Percentiles rank a stretch among this genome's conserved stretches.
phyloP scores from a whole-genome alignment of 1,140 invertebrate species.

The Diorhabda sublineata region DNA sequence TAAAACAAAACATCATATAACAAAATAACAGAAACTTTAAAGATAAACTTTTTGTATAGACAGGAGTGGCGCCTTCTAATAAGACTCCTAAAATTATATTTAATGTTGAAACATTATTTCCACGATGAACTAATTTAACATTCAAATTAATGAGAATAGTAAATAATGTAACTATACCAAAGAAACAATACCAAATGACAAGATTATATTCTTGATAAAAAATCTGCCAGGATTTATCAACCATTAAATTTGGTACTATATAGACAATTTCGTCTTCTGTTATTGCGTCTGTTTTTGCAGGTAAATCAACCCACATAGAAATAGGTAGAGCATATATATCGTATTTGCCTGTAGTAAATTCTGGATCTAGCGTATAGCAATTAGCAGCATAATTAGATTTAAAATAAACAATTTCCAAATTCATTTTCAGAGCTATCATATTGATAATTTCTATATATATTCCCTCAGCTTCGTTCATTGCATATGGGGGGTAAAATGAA shows the following conservation, averaged over 20 bases:
- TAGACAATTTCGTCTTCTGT: not conserved
- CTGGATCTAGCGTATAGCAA: not conserved
- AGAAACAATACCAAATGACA: not conserved
- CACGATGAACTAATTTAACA: not conserved
- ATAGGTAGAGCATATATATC: not conserved
- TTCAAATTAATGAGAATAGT: not conserved
- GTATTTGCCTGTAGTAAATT: not conserved
- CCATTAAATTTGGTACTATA: not conserved
- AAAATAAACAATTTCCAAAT: not conserved
- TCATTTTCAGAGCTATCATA: not conserved
- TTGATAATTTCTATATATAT: not conserved
- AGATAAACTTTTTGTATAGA: not conserved
- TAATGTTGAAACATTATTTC: not conserved
- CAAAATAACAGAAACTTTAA: not conserved
- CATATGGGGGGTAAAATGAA: not conserved
- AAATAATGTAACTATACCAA: not conserved
- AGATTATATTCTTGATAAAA: not conserved
- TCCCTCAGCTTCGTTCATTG: not conserved
- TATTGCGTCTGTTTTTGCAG: not conserved
- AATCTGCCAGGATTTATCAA: not conserved
- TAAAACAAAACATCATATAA: not conserved
- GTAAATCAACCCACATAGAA: not conserved
- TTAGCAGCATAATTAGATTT: not conserved
- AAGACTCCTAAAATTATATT: not conserved
- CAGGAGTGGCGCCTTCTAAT: not conserved